Conservation (phyloP, 1,140 invertebrate genomes). For the Geopemphigus sp. region DNA sequence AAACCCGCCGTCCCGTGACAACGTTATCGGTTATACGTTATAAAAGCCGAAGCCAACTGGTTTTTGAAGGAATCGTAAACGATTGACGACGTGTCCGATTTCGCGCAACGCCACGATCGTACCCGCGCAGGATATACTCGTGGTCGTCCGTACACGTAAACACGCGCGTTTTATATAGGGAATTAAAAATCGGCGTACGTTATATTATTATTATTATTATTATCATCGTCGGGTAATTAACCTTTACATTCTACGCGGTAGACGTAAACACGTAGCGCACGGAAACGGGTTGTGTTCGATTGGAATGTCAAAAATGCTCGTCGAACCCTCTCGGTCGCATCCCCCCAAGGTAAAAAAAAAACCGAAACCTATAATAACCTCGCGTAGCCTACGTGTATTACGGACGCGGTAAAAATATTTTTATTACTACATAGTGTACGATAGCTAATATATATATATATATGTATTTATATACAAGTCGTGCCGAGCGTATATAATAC, state of each 20-base stretch:
- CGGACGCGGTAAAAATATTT: slow-evolving; percentile 5
- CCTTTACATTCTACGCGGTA: slow-evolving; percentile 6
- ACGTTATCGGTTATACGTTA: no score
- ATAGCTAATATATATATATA: no score
- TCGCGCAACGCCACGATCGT: background rate
- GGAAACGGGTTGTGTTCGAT: background rate
- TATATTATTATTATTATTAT: background rate
- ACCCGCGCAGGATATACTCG: background rate
- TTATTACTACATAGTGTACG: background rate
- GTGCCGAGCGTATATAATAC: background rate
- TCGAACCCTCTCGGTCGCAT: slow-evolving; percentile 31
- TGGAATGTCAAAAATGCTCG: slow-evolving; percentile 13
- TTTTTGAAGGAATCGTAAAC: no score
- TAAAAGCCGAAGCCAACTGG: no score
- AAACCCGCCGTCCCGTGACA: no score
- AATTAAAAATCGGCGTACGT: background rate
- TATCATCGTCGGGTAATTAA: background rate
- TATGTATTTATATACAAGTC: background rate
- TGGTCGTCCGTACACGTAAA: background rate
- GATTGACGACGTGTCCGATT: background rate
- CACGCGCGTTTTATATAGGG: background rate
- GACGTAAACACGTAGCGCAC: no score
- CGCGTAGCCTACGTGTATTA: background rate
- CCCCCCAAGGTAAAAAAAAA: slow-evolving; percentile 17
- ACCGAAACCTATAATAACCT: slow-evolving; percentile 20